A percentile compares a stretch with the other conserved stretches of the same genome.
These are phyloP conservation scores for Pollachius pollachius DNA, from an alignment of 2,113 vertebrate species.

Conservation along the genomic window DNA sequence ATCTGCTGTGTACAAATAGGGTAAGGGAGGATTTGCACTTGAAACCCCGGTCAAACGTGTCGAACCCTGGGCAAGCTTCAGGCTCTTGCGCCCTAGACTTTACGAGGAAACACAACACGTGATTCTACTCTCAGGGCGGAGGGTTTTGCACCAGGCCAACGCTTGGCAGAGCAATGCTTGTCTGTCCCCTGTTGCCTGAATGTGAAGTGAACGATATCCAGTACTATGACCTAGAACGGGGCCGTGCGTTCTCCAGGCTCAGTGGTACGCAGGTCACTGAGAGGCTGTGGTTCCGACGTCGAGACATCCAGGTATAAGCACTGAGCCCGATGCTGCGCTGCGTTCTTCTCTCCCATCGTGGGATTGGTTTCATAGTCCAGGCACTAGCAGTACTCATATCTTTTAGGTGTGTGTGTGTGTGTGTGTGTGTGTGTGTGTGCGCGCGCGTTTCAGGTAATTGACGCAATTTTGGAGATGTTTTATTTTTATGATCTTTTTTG, in stretches of 20 bases:
- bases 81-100: background rate
- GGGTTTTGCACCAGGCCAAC: slow-evolving; percentile 10
- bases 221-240: slow-evolving; percentile 20
- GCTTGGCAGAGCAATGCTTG: slow-evolving; percentile 23
- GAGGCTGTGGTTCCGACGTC: slow-evolving; percentile 24
- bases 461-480: slow-evolving; percentile 54
- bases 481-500: slow-evolving; percentile 68
- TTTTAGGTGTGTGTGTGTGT: slow-evolving; percentile 22
- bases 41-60: slow-evolving; percentile 37
- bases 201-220: slow-evolving; percentile 4
- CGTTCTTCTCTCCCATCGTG: slow-evolving; percentile 10
- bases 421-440: background rate
- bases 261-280: slow-evolving; percentile 29
- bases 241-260: slow-evolving; percentile 33
- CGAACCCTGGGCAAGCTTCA: slow-evolving; percentile 34
- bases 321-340: slow-evolving; percentile 31
- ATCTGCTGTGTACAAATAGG: slow-evolving; percentile 44
- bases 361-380: slow-evolving; percentile 24
- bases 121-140: background rate
- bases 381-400: slow-evolving; percentile 21
- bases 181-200: slow-evolving; percentile 11
- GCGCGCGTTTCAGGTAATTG: slow-evolving; percentile 28
- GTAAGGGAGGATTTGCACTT: slow-evolving; percentile 61
- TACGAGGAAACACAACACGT: background rate
- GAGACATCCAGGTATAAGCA: slow-evolving; percentile 50